These are phyloP conservation scores for Euphonia xanthogaster DNA, from an alignment of 2,797 vertebrate species.

Conservation along the genomic window DNA sequence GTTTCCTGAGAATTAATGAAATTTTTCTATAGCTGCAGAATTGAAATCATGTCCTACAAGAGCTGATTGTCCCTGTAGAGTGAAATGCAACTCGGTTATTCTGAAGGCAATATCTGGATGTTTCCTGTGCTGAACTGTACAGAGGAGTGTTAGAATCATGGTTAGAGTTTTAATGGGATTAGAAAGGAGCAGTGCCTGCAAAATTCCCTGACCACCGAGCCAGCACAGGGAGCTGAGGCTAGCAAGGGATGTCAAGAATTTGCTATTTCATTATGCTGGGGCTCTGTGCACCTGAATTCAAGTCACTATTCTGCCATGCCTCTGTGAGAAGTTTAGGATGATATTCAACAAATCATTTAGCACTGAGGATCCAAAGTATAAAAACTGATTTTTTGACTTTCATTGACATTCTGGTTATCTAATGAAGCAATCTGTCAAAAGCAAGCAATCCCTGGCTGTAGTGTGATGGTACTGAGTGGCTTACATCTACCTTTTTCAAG, in stretches of 20 bases:
- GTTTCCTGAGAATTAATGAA: neutral
- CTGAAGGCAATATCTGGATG: neutral
- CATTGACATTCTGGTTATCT: neutral
- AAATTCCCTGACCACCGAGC: neutral
- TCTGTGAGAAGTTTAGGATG: neutral
- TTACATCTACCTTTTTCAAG: neutral
- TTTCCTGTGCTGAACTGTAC: neutral
- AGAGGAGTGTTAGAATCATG: neutral
- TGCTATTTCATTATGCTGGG: rapidly evolving
- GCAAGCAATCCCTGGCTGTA: neutral
- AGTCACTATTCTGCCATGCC: neutral
- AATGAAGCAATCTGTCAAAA: neutral
- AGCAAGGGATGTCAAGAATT: neutral
- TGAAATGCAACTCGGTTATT: neutral
- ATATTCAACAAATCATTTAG: neutral
- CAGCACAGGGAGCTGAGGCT: neutral
- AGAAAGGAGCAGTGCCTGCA: neutral
- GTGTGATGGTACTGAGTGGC: too few species aligned
- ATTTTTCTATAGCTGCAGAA: neutral
- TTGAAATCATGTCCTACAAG: neutral
- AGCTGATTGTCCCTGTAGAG: neutral
- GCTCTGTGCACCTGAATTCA: neutral
- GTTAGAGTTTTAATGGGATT: neutral
- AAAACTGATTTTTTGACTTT: neutral
- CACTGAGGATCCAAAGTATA: neutral